Evolutionary conservation across 2,888 invertebrate genomes (phyloP), one percentile per base, ranked within the genome.

Genomic region (Phanerotoma sp.): DNA sequence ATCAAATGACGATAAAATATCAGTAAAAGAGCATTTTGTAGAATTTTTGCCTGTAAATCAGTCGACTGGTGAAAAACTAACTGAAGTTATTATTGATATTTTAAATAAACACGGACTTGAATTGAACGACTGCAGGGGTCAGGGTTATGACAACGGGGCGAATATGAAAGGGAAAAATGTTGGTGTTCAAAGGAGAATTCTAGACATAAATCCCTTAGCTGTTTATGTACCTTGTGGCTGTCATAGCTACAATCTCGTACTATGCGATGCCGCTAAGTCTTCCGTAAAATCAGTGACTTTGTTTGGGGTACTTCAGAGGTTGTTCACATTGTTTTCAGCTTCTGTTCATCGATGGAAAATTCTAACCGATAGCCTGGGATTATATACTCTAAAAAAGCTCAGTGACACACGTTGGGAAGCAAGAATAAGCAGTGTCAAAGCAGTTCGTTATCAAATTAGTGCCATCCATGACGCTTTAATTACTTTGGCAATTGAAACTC

Each of bases 371-470:
- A 20, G 7, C 58, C 3, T 9, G 13, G 37, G 37, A 48, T 13
- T 6, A 11, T 13, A 13, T 35, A 46, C 30, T 4, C 50, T 67
- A 13, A 68, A 68, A 54, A 66, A 60, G 60, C 62, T 67, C 32
- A 65, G 61, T 46, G 57, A 62, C 20, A 71, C 62, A 46, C 66
- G 66, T 63, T 72, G 67, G 68, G 66, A 65, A 60, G 68, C 67
- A 54, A 62, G 63, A 66, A 64, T 57, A 56, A 52, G 63, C 48
- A 65, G 62, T 22, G 61, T 54, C 53, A 58, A 50, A 49, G 61
- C 56, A 57, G 51, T 62, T 28, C 42, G 47, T 56, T 56, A 61
- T 53, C 58, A 56, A 37, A 62, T 56, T 46, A 28, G 40, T 10
- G 51, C 53, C 60, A 51, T 57, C 11, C 49, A 54, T 49, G 55